phyloP scores from a whole-genome alignment of 2,888 invertebrate species.

The Xylocampa areola region DNA sequence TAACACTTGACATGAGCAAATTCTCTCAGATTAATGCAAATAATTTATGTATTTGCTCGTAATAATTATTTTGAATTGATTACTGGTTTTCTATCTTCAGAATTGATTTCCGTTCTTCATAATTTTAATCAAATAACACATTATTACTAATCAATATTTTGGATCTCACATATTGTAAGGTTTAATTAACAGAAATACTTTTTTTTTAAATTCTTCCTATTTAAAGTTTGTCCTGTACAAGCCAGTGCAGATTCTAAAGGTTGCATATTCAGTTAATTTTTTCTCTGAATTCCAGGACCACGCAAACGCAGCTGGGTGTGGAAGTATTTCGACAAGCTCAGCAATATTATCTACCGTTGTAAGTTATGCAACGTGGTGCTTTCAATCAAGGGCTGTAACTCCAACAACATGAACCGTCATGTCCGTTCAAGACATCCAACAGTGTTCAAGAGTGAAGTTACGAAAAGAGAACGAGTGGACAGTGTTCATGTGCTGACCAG shows the following conservation, averaged over 20 bases:
- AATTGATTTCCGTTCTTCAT: no score
- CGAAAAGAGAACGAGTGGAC: constrained; percentile 56
- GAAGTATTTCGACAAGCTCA: constrained; percentile 84
- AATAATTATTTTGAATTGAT: no score
- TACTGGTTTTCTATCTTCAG: no score
- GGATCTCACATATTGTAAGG: no score
- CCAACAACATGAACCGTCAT: constrained; percentile 86
- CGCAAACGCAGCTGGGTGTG: constrained; percentile 86
- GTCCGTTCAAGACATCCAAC: constrained; percentile 78
- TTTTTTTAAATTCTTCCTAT: no score
- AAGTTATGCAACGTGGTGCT: constrained; percentile 81
- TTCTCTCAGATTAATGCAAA: no score
- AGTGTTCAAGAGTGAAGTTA: constrained; percentile 73
- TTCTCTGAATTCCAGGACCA: constrained; percentile 67
- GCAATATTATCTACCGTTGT: constrained; percentile 82
- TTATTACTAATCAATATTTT: no score
- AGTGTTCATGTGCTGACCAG: constrained; percentile 46
- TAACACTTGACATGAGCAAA: no score
- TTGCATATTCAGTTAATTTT: neutral
- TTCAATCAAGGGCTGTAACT: constrained; percentile 85
- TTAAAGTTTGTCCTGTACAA: no score
- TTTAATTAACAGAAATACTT: no score
- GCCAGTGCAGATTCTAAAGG: neutral
- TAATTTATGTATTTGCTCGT: no score
- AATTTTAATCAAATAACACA: no score